Conservation (phyloP, 2,797 vertebrate species). For the Poecile montanus region DNA sequence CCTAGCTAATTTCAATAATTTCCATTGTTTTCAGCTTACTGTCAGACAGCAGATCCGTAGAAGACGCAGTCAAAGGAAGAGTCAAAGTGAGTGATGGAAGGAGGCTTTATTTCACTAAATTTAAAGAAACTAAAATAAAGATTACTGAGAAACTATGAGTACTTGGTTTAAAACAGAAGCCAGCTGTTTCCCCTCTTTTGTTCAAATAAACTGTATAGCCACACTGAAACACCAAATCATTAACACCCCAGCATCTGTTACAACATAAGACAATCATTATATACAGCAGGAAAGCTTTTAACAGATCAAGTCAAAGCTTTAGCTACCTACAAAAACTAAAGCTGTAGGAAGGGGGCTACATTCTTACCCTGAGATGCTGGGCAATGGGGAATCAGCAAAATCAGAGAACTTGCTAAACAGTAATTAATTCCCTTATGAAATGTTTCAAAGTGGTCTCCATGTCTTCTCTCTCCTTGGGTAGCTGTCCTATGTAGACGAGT, state of each 20-base stretch:
- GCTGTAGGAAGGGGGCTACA: conserved; percentile 31
- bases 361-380: conserved; percentile 53
- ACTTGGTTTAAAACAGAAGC: conserved; percentile 69
- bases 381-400: not conserved
- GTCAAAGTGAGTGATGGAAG: conserved; percentile 53
- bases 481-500: not conserved
- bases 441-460: conserved; percentile 33
- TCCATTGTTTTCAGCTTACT: conserved; percentile 75
- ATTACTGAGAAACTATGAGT: conserved; percentile 45
- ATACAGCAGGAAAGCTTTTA: conserved; percentile 53
- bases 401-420: not conserved
- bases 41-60: conserved; percentile 48
- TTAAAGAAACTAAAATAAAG: conserved; percentile 71
- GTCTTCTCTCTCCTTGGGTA: not conserved
- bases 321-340: conserved; percentile 44
- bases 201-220: conserved; percentile 33
- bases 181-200: conserved; percentile 55
- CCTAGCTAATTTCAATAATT: not conserved
- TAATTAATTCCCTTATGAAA: conserved; percentile 17
- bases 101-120: conserved; percentile 60
- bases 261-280: conserved; percentile 34
- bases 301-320: conserved; percentile 38
- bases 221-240: conserved; percentile 24
- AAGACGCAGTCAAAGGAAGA: conserved; percentile 32
- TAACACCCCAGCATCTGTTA: conserved; percentile 31